Conservation (phyloP, 2,113 vertebrate genomes). For the Mugil cephalus region DNA sequence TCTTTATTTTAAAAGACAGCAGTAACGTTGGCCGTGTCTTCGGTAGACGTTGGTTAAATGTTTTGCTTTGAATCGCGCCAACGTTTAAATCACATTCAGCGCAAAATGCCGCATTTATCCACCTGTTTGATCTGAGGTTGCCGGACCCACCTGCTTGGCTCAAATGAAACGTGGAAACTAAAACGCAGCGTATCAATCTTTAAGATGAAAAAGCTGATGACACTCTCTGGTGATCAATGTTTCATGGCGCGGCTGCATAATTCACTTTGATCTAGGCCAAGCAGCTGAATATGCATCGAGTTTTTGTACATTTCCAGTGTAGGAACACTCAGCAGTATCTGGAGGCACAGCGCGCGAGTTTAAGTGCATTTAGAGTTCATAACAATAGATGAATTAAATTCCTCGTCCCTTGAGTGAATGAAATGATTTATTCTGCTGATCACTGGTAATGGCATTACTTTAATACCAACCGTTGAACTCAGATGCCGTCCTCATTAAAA, state of each 20-base stretch:
- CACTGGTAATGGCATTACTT: slow-evolving; percentile 9
- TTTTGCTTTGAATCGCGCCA: slow-evolving; percentile 1
- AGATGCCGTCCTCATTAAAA: slow-evolving; percentile 4
- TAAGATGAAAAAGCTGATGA: slow-evolving; percentile 48
- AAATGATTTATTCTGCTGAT: slow-evolving; percentile 23
- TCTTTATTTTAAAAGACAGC: slow-evolving; percentile 4
- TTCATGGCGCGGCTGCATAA: slow-evolving; percentile 63
- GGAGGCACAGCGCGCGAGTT: neutral
- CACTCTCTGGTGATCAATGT: slow-evolving; percentile 52
- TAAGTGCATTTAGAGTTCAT: slow-evolving; percentile 24
- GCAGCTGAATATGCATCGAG: slow-evolving; percentile 56
- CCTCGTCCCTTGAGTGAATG: slow-evolving; percentile 16
- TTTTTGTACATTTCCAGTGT: slow-evolving; percentile 38
- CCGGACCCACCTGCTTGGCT: slow-evolving; percentile 15
- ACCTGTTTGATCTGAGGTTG: slow-evolving; percentile 19
- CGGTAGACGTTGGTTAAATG: neutral
- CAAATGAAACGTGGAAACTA: neutral
- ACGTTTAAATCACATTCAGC: slow-evolving; percentile 5
- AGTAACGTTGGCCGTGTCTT: neutral
- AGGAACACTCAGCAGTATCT: slow-evolving; percentile 25
- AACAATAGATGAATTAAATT: slow-evolving; percentile 6
- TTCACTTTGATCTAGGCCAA: slow-evolving; percentile 63
- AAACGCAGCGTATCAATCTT: slow-evolving; percentile 44
- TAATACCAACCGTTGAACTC: slow-evolving; percentile 36
- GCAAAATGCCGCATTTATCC: slow-evolving; percentile 2